These are phyloP conservation scores for Eptatretus atami DNA, from an alignment of 2,797 vertebrate genomes.

Conservation along the genomic window DNA sequence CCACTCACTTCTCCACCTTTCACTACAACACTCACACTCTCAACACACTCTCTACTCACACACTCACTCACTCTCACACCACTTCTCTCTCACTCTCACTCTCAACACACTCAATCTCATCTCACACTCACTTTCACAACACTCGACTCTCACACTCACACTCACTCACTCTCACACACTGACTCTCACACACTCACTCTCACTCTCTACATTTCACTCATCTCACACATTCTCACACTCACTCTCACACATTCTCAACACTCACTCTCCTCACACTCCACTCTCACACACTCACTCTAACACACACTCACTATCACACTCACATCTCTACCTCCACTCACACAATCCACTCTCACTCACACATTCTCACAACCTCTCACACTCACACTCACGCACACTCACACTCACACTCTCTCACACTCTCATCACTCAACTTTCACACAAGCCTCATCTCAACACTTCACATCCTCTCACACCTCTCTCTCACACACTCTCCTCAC, in stretches of 20 bases:
- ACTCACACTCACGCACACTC: not conserved
- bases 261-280: no score
- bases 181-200: not conserved
- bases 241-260: no score
- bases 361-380: not conserved
- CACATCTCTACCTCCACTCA: not conserved
- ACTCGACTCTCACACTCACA: not conserved
- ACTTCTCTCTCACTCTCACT: not conserved
- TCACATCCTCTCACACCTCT: not conserved
- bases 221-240: no score
- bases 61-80: not conserved
- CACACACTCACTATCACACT: not conserved
- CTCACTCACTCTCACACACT: not conserved
- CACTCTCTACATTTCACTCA: not conserved
- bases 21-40: not conserved
- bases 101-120: not conserved
- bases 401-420: constrained; percentile 2
- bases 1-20: no score
- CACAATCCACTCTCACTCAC: not conserved
- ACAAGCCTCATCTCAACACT: not conserved
- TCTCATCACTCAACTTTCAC: not conserved
- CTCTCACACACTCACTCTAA: no score
- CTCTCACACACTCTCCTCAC: not conserved
- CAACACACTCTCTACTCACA: not conserved
- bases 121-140: not conserved